Conservation (phyloP, 2,797 vertebrate species). For the Acropternis orthonyx region DNA sequence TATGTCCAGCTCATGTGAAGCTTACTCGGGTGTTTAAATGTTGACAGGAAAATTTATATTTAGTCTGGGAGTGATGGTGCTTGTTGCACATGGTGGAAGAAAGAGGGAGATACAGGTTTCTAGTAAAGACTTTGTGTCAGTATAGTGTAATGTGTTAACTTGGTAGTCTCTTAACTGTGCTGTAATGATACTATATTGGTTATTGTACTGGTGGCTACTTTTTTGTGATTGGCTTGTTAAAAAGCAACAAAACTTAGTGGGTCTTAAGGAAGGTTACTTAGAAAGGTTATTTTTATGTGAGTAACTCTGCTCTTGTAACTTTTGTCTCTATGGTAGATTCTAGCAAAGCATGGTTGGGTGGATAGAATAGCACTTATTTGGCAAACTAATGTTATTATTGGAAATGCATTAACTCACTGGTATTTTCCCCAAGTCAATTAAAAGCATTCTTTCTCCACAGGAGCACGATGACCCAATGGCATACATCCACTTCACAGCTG, state of each 20-base stretch:
- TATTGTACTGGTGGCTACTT: neutral
- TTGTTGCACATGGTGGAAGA: neutral
- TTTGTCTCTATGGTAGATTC: neutral
- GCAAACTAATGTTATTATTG: rapidly evolving
- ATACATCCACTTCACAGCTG: constrained; percentile 96
- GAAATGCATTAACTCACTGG: neutral
- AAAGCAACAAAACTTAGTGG: neutral
- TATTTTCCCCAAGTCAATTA: neutral
- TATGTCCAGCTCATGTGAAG: neutral
- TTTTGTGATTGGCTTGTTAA: neutral
- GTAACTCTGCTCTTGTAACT: neutral
- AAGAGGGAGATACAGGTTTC: neutral
- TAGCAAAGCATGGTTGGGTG: neutral
- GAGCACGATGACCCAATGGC: constrained; percentile 90
- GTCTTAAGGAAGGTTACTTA: neutral
- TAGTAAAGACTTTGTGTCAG: neutral
- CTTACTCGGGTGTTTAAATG: neutral
- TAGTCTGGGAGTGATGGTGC: neutral
- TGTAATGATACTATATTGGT: neutral
- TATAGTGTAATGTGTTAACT: neutral
- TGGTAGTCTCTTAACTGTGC: neutral
- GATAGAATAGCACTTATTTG: rapidly evolving
- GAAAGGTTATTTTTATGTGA: neutral
- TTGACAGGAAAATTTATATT: neutral
- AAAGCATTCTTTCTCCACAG: constrained; percentile 63